Conservation (phyloP, 2,113 vertebrate genomes). For the Condylura cristata region DNA sequence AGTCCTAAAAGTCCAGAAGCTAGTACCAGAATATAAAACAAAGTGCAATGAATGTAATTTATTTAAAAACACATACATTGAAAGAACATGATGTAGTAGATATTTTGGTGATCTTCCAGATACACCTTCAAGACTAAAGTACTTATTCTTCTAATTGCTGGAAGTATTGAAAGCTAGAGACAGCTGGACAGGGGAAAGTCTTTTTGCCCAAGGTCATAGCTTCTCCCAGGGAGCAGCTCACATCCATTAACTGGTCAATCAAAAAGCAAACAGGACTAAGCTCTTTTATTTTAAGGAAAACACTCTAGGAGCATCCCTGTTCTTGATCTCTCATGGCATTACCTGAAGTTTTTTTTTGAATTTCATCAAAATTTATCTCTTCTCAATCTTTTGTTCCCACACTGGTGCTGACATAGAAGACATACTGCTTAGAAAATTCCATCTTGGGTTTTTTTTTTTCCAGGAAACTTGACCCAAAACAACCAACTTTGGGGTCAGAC, state of each 20-base stretch:
- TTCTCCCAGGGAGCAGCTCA: background rate
- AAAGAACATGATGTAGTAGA: background rate
- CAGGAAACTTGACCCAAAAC: background rate
- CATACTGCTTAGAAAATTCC: background rate
- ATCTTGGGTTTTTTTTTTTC: background rate
- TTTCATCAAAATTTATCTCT: background rate
- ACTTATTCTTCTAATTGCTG: background rate
- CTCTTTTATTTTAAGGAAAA: background rate
- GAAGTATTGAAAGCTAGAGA: background rate
- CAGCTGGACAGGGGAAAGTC: background rate
- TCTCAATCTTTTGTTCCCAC: background rate
- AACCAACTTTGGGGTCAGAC: background rate
- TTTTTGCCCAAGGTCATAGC: background rate
- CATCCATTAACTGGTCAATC: background rate
- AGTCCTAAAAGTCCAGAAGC: background rate
- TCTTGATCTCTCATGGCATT: background rate
- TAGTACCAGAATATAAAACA: background rate
- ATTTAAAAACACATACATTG: background rate
- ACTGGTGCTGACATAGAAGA: background rate
- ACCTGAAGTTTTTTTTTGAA: background rate
- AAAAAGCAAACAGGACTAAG: background rate
- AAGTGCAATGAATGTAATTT: background rate
- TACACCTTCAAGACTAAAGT: background rate
- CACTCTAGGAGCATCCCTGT: background rate
- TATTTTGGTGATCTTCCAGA: background rate